phyloP scores from a whole-genome alignment of 1,140 invertebrate genomes.

The Bombus waltoni region DNA sequence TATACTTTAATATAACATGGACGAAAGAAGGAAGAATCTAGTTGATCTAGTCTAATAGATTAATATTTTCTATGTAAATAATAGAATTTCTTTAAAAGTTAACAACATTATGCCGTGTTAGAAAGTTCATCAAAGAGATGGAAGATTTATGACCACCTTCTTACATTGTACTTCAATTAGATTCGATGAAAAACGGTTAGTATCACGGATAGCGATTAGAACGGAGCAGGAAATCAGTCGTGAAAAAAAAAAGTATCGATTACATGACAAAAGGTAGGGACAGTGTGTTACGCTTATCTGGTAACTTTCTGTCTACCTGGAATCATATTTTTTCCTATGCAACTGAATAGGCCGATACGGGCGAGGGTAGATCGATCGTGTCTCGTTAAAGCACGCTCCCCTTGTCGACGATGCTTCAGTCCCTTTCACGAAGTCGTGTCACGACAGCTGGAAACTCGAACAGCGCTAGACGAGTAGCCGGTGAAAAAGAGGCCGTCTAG shows the following conservation, averaged over 20 bases:
- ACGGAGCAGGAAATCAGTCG: not conserved
- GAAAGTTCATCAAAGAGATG: not conserved
- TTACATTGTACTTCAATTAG: not conserved
- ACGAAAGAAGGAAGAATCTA: no score
- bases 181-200: not conserved
- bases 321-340: not conserved
- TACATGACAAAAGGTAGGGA: not conserved
- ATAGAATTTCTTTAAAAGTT: not conserved
- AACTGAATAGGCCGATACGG: not conserved
- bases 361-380: conserved; percentile 18
- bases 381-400: conserved; percentile 32
- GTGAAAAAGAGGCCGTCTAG: conserved; percentile 19
- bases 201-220: not conserved
- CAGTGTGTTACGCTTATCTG: not conserved
- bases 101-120: not conserved
- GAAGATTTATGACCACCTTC: not conserved
- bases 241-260: not conserved
- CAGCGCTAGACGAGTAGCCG: not conserved
- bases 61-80: no score
- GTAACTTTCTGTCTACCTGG: not conserved
- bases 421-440: conserved; percentile 45
- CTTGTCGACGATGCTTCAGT: conserved; percentile 26
- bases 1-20: no score
- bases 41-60: no score
- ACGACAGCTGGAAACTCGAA: conserved; percentile 29